Evolutionary conservation across 1,140 invertebrate genomes (phyloP).

Genomic region (Panagrolaimus sp.): DNA sequence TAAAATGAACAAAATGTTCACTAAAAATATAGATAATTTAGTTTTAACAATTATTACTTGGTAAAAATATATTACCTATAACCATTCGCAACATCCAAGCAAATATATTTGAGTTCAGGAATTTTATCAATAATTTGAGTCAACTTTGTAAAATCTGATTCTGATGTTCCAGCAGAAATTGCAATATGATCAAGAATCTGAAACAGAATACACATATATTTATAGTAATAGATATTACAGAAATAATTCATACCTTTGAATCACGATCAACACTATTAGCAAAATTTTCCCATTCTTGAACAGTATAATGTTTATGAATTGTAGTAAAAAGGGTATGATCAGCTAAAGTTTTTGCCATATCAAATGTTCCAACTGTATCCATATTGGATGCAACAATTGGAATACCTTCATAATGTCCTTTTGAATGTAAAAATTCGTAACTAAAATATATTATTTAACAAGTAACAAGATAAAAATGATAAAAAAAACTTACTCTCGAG

Average conservation of each 20-base stretch:
- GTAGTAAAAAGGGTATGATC: constrained; percentile 81
- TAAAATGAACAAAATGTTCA: constrained; percentile 84
- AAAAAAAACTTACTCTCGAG: constrained; percentile 45
- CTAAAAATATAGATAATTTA: no score
- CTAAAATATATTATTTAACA: constrained; percentile 63
- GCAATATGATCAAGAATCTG: constrained; percentile 68
- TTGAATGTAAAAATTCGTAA: constrained; percentile 77
- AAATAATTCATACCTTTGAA: no score
- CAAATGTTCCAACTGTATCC: constrained; percentile 93
- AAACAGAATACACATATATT: no score
- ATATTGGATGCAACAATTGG: constrained; percentile 92
- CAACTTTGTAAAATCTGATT: constrained; percentile 75
- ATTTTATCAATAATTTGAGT: constrained; percentile 68
- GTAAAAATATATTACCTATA: no score
- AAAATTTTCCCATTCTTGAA: constrained; percentile 80
- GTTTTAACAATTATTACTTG: no score
- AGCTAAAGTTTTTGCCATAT: constrained; percentile 78
- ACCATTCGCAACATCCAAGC: constrained; percentile 92
- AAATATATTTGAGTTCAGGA: constrained; percentile 73
- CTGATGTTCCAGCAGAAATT: constrained; percentile 75
- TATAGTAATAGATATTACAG: no score
- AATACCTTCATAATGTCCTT: constrained; percentile 75
- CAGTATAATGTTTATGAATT: constrained; percentile 82
- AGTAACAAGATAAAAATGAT: background rate
- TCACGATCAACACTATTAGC: constrained; percentile 60